Evolutionary conservation across 2,797 vertebrate species (phyloP), one percentile per base, ranked within the genome.

Genomic region (Psittacula derbiana): DNA sequence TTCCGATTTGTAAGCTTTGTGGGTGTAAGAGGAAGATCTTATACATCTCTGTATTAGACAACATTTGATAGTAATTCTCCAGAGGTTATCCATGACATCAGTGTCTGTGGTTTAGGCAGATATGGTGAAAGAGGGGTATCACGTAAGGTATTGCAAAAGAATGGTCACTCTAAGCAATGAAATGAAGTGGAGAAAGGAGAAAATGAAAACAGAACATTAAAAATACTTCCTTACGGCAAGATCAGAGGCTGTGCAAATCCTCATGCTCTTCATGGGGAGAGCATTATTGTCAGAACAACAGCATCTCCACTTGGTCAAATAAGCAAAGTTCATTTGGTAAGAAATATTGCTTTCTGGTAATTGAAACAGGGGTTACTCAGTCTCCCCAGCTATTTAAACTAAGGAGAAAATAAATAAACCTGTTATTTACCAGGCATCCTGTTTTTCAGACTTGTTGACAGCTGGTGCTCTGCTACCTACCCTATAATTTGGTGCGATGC

Each of bases 401-500:
- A 12, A 78, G 23, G 17, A 53, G 31, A 69, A 86, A 80, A 55
- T 7, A 25, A 38, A 23, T 33, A 82, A 47, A 58, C 11, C 18
- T 40, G 41, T 46, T 25, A 18, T 80, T 76, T 66, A 31, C 8
- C 7, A 40, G 30, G 25, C 4, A 8, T 36, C 21, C 46, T 47
- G 6, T n/a, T 74, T 53, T 40, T 19, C 12, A 52, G 36, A 23
- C 8, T 66, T 72, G 46, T 55, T 44, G 20, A 38, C 36, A 81
- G 62, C 55, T 91, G 73, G 64, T 92, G 57, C 8, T 40, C 71
- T 91, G 76, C 62, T 92, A 36, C 94, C 72, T 74, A 52, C 92
- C 43, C 16, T 36, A 53, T 74, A 55, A 86, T 23, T 25, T 0
- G 6, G 50, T 11, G 10, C 0, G 11, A 52, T 92, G 91, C 17